phyloP scores from a whole-genome alignment of 1,140 invertebrate species.

The Conopomorpha cramerella region DNA sequence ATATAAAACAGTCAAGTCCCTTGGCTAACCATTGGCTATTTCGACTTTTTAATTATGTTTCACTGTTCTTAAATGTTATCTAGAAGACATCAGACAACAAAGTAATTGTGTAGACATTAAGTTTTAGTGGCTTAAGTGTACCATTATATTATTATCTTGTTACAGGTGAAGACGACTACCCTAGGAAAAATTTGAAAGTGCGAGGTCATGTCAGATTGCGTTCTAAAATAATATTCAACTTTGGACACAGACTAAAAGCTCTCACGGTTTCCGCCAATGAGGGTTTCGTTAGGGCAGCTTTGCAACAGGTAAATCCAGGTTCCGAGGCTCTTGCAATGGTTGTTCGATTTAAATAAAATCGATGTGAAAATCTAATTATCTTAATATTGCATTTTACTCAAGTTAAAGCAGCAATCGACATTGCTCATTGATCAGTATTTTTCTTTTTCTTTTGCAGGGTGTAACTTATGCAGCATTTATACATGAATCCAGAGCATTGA shows the following conservation, averaged over 20 bases:
- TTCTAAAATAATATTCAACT: constrained; percentile 84
- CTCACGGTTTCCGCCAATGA: constrained; percentile 89
- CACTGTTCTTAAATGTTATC: too few species aligned
- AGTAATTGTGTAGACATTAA: too few species aligned
- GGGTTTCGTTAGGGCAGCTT: constrained; percentile 85
- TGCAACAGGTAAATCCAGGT: constrained; percentile 75
- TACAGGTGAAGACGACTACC: constrained; percentile 46
- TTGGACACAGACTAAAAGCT: constrained; percentile 81
- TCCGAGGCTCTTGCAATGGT: too few species aligned
- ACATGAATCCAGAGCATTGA: constrained; percentile 85
- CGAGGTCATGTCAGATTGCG: constrained; percentile 76
- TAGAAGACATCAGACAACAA: too few species aligned
- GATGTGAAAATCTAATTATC: too few species aligned
- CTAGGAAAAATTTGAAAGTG: constrained; percentile 41
- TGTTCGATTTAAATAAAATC: too few species aligned
- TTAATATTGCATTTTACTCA: too few species aligned
- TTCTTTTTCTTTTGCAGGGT: constrained; percentile 67
- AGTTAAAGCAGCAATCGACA: too few species aligned
- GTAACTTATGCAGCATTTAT: constrained; percentile 83
- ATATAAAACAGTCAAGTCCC: too few species aligned
- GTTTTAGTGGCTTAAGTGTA: too few species aligned
- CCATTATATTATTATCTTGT: constrained; percentile 4
- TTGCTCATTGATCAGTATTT: constrained; percentile 2
- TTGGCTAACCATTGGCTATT: too few species aligned
- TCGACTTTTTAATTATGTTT: too few species aligned